Percentiles rank a stretch among this genome's conserved stretches.
These are phyloP conservation scores for Masnerella sp. DNA, from an alignment of 2,888 invertebrate genomes.

Conservation along the genomic window DNA sequence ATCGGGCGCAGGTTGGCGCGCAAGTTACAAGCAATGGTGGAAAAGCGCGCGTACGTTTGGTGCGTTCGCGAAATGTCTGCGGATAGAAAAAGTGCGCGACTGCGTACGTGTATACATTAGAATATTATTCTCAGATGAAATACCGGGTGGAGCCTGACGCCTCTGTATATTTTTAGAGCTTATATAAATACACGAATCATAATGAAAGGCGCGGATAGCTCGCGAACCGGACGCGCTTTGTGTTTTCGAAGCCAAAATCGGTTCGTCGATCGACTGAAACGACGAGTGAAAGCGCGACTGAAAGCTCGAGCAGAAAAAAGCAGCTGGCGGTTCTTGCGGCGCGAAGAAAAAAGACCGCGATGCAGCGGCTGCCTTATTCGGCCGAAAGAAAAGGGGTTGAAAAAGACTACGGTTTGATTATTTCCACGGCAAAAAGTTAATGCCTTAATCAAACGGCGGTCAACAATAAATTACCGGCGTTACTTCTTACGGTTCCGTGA, in stretches of 20 bases:
- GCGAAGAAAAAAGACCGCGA: too few species aligned
- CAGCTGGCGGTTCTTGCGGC: too few species aligned
- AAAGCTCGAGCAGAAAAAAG: too few species aligned
- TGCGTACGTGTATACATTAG: slow-evolving; percentile 72
- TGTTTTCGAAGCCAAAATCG: too few species aligned
- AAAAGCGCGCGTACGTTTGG: slow-evolving; percentile 51
- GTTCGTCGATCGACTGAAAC: too few species aligned
- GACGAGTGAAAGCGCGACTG: too few species aligned
- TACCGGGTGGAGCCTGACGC: slow-evolving; percentile 77
- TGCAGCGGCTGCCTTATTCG: too few species aligned
- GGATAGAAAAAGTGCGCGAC: slow-evolving; percentile 61
- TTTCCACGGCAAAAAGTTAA: slow-evolving; percentile 15
- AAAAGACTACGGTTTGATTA: background rate
- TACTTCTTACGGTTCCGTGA: too few species aligned
- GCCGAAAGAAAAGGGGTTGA: background rate
- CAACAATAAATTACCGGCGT: slow-evolving; percentile 4
- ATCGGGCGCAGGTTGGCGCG: too few species aligned
- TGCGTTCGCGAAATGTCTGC: too few species aligned
- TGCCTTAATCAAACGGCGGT: slow-evolving; percentile 28
- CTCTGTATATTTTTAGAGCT: slow-evolving; percentile 77
- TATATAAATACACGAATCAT: slow-evolving; percentile 78
- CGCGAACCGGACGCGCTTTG: too few species aligned
- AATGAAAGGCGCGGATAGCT: too few species aligned
- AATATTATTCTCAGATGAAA: slow-evolving; percentile 78
- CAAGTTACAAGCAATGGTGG: background rate